These are phyloP conservation scores for Megalops atlanticus DNA, from an alignment of 2,113 vertebrate species.

Conservation along the genomic window DNA sequence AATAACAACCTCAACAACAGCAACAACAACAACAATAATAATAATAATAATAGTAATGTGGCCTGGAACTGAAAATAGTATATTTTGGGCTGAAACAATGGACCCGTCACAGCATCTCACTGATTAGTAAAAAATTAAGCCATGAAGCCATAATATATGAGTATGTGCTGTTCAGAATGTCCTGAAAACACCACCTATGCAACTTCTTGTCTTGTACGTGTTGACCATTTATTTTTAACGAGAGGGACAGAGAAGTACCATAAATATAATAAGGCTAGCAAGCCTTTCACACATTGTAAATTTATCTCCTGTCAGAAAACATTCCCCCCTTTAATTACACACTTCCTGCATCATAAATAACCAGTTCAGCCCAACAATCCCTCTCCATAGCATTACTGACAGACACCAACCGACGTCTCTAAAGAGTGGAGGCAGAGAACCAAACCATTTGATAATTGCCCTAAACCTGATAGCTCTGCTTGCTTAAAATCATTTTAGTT, in stretches of 20 bases:
- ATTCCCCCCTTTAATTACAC: background rate
- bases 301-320: background rate
- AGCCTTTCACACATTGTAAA: background rate
- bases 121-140: too few relatives aligned
- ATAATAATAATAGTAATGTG: too few relatives aligned
- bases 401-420: background rate
- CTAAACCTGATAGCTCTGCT: background rate
- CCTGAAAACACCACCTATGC: too few relatives aligned
- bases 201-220: background rate
- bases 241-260: background rate
- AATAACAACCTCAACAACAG: background rate
- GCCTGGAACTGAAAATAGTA: too few relatives aligned
- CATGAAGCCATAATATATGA: too few relatives aligned
- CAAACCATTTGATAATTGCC: background rate
- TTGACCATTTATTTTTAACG: background rate
- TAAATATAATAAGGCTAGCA: background rate
- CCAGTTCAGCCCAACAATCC: background rate
- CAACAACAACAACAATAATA: too few relatives aligned
- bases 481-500: too few relatives aligned
- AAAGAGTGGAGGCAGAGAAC: background rate
- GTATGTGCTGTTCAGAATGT: too few relatives aligned
- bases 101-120: too few relatives aligned
- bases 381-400: background rate
- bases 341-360: background rate
- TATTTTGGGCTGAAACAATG: too few relatives aligned